Percentiles rank a stretch among this genome's conserved stretches.
phyloP scores from a whole-genome alignment of 2,113 vertebrate genomes.

The Microcebus murinus region DNA sequence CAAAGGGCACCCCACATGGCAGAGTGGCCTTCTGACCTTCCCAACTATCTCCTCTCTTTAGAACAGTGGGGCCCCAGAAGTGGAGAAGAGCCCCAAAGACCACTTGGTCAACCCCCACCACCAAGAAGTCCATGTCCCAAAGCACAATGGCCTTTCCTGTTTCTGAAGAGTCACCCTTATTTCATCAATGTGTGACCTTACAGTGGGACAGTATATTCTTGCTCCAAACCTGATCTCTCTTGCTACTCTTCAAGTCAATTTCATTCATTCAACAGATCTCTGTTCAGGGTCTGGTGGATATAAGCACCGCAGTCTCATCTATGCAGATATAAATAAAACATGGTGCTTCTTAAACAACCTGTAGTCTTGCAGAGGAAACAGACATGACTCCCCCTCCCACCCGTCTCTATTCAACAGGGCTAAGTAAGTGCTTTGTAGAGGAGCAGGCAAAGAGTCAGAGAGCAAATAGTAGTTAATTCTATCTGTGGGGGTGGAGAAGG shows the following conservation, averaged over 20 bases:
- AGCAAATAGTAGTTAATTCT: neutral
- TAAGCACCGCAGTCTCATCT: neutral
- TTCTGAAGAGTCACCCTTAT: neutral
- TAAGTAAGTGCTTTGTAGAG: neutral
- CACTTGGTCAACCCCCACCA: neutral
- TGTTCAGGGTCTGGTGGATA: neutral
- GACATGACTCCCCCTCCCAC: neutral
- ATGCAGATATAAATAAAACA: neutral
- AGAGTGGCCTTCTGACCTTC: neutral
- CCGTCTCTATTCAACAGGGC: neutral
- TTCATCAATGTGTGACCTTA: neutral
- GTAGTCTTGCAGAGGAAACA: neutral
- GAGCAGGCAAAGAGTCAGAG: neutral
- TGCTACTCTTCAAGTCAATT: neutral
- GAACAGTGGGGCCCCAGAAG: neutral
- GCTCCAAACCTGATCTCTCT: neutral
- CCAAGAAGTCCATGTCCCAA: neutral
- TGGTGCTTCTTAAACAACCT: neutral
- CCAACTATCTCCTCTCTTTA: neutral
- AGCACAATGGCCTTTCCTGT: neutral
- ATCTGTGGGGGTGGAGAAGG: neutral
- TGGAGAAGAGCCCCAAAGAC: neutral
- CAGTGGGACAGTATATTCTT: neutral
- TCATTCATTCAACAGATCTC: neutral
- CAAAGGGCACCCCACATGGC: accelerated